Evolutionary conservation across 2,888 invertebrate species (phyloP), one percentile per base, ranked within the genome.

Genomic region (Rhorus exstirpatorius): DNA sequence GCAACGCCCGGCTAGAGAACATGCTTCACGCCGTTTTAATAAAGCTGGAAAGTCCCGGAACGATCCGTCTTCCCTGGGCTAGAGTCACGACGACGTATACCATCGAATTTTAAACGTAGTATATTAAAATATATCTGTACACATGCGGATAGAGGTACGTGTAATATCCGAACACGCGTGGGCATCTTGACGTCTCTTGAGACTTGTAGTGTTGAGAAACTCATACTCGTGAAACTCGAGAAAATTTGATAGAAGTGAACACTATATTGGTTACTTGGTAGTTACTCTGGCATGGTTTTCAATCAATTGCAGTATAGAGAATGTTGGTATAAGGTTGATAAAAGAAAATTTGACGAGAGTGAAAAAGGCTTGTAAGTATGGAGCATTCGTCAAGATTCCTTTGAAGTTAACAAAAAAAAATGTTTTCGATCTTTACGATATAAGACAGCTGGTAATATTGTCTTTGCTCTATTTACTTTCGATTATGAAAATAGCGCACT

Each of bases 21-120:
- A 84, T 81, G 75, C 75, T 84, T 81, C 83, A 81, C 85, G 75
- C 82, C 84, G 85, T 86, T 89, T 89, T 89, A 89, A 89, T 89
- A 89, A 89, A 88, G 86, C 86, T 79, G 77, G 83, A 67, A 77
- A 79, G 75, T 72, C 84, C 63, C 85, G 80, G 72, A 85, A 68
- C 87, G 84, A 88, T 88, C 79, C 87, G 86, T 88, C 88, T 87
- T 88, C 78, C 74, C 83, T 68, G 17, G 68, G 35, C 58, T 70
- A 82, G 71, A 80, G 55, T 79, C 85, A 70, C 74, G 72, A 75
- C 79, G 81, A 85, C 85, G 83, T 84, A 80, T 17, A 65, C 78
- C 60, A 75, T 80, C 67, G 76, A 79, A 80, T 80, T 71, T 70
- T 55, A 74, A 76, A 55, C 75, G 38, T n/a, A 41, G 38, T 49